Percentiles rank a stretch among this genome's conserved stretches.
phyloP scores from a whole-genome alignment of 2,888 invertebrate genomes.

The Brachycybe producta region DNA sequence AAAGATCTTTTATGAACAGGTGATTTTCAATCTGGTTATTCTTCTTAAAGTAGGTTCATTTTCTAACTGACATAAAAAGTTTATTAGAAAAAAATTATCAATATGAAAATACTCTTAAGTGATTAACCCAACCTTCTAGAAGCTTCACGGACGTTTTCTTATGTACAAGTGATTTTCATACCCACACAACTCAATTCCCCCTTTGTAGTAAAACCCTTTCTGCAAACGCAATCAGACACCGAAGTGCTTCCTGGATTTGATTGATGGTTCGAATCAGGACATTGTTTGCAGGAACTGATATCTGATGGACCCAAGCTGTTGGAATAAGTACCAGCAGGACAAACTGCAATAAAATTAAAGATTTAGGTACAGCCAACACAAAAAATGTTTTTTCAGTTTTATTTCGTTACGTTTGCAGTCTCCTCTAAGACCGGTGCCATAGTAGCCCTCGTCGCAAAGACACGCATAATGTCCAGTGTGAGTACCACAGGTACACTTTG shows the following conservation, averaged over 20 bases:
- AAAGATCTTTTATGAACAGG: too few species aligned
- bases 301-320: slow-evolving; percentile 40
- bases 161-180: slow-evolving; percentile 29
- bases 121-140: neutral
- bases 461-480: slow-evolving; percentile 56
- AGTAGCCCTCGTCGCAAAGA: slow-evolving; percentile 49
- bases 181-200: too few species aligned
- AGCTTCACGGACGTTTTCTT: too few species aligned
- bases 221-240: slow-evolving; percentile 45
- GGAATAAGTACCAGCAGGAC: slow-evolving; percentile 49
- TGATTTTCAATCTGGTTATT: too few species aligned
- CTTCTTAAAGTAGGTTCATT: too few species aligned
- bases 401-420: slow-evolving; percentile 45
- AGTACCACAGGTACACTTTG: slow-evolving; percentile 51
- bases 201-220: slow-evolving; percentile 41
- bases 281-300: slow-evolving; percentile 39
- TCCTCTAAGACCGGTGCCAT: slow-evolving; percentile 47
- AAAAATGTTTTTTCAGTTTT: neutral
- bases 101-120: too few species aligned
- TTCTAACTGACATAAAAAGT: too few species aligned
- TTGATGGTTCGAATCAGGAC: slow-evolving; percentile 50
- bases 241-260: slow-evolving; percentile 43
- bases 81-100: too few species aligned
- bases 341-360: slow-evolving; percentile 38
- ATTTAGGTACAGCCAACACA: neutral